A percentile compares a stretch with the other conserved stretches of the same genome.
These are phyloP conservation scores for Oncorhynchus gorbuscha DNA, from an alignment of 2,113 vertebrate species.

Conservation along the genomic window DNA sequence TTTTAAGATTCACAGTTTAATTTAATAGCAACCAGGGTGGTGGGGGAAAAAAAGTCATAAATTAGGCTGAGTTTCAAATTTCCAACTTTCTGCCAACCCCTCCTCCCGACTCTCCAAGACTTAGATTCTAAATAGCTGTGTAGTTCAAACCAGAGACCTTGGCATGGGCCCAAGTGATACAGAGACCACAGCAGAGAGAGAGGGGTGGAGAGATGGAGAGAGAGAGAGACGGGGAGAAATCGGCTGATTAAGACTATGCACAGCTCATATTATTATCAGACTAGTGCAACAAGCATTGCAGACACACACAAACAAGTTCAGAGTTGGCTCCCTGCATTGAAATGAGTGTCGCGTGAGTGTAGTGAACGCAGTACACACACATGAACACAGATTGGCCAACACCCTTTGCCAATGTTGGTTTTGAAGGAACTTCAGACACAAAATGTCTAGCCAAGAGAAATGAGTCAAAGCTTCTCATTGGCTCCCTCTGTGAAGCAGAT, in stretches of 20 bases:
- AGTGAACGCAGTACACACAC: background rate
- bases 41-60: background rate
- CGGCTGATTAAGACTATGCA: background rate
- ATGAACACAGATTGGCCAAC: conserved; percentile 63
- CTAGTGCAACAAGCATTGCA: too few relatives aligned
- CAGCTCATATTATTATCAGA: background rate
- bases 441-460: conserved; percentile 69
- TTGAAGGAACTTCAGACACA: conserved; percentile 69
- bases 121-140: background rate
- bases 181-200: too few relatives aligned
- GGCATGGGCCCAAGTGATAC: too few relatives aligned
- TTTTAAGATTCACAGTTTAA: background rate
- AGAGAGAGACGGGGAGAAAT: too few relatives aligned
- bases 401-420: conserved; percentile 68
- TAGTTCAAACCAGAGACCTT: background rate
- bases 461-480: conserved; percentile 70
- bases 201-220: too few relatives aligned
- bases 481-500: conserved; percentile 67
- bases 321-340: too few relatives aligned
- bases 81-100: background rate
- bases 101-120: background rate
- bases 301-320: too few relatives aligned
- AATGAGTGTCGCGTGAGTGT: too few relatives aligned
- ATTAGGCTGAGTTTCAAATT: background rate
- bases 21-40: background rate